These are phyloP conservation scores for Taenaris catops DNA, from an alignment of 2,888 invertebrate species.

Conservation along the genomic window DNA sequence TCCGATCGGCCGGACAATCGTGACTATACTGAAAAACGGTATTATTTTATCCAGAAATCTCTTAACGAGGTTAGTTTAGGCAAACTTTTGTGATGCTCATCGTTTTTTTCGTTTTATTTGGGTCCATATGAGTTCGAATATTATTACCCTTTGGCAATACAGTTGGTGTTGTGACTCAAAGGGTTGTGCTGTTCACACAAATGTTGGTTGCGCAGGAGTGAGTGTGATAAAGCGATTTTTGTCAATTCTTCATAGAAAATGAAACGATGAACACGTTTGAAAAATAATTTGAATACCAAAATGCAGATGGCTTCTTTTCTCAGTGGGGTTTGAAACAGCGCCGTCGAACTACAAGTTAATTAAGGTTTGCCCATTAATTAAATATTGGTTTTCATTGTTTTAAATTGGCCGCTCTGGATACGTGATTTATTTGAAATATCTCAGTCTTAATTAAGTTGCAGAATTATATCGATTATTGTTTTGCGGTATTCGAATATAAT, in stretches of 20 bases:
- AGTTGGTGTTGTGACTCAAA: conserved; percentile 41
- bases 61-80: conserved; percentile 78
- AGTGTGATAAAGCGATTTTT: conserved; percentile 62
- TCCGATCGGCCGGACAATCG: conserved; percentile 73
- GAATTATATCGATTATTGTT: conserved; percentile 8
- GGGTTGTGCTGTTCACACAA: conserved; percentile 56
- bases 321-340: conserved; percentile 51
- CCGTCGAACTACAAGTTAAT: conserved; percentile 75
- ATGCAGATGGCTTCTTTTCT: conserved; percentile 78
- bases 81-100: conserved; percentile 76
- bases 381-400: conserved; percentile 74
- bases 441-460: conserved; percentile 50
- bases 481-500: conserved; percentile 6
- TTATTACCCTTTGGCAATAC: conserved; percentile 53
- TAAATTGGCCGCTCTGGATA: conserved; percentile 63
- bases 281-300: conserved; percentile 78
- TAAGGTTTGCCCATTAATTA: conserved; percentile 77
- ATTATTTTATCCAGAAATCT: conserved; percentile 78
- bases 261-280: conserved; percentile 69
- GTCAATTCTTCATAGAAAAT: conserved; percentile 41
- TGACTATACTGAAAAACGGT: conserved; percentile 77
- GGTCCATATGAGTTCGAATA: conserved; percentile 66
- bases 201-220: conserved; percentile 60
- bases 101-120: conserved; percentile 67
- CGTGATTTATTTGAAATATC: conserved; percentile 48